phyloP scores from a whole-genome alignment of 2,888 invertebrate species.

The Melanostoma scalare region DNA sequence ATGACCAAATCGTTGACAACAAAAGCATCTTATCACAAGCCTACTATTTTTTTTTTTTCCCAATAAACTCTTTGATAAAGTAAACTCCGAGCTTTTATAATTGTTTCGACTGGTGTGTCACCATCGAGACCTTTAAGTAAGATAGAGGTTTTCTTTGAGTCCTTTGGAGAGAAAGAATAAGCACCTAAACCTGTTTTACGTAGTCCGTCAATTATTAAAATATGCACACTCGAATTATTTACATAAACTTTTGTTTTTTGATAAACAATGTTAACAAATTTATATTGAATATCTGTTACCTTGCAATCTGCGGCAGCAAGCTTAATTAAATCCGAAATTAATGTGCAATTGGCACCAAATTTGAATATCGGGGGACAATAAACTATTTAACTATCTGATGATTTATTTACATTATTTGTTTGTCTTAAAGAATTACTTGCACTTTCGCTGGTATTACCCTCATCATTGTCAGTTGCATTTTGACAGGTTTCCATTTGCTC shows the following conservation, averaged over 20 bases:
- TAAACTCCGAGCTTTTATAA: not conserved
- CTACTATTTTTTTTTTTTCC: slow-evolving; percentile 12
- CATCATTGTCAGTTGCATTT: not conserved
- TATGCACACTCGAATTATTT: too few species aligned
- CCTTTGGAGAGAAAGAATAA: not conserved
- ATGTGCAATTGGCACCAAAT: too few species aligned
- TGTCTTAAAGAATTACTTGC: not conserved
- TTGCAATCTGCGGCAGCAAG: too few species aligned
- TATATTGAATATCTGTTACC: too few species aligned
- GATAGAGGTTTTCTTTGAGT: slow-evolving; percentile 8
- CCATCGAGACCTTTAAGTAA: slow-evolving; percentile 25
- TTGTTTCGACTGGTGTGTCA: slow-evolving; percentile 16
- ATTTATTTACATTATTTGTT: not conserved
- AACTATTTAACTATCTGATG: too few species aligned
- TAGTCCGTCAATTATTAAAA: not conserved
- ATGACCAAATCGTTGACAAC: not conserved
- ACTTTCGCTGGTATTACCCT: not conserved
- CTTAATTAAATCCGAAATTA: too few species aligned
- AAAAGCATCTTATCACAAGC: slow-evolving; percentile 7
- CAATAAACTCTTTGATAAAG: slow-evolving; percentile 6
- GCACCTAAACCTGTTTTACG: slow-evolving; percentile 2
- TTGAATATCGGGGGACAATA: too few species aligned
- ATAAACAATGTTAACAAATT: too few species aligned
- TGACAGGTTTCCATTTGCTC: slow-evolving; percentile 1
- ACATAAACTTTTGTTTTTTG: too few species aligned